phyloP scores from a whole-genome alignment of 2,888 invertebrate species.

The Linyphia triangularis region DNA sequence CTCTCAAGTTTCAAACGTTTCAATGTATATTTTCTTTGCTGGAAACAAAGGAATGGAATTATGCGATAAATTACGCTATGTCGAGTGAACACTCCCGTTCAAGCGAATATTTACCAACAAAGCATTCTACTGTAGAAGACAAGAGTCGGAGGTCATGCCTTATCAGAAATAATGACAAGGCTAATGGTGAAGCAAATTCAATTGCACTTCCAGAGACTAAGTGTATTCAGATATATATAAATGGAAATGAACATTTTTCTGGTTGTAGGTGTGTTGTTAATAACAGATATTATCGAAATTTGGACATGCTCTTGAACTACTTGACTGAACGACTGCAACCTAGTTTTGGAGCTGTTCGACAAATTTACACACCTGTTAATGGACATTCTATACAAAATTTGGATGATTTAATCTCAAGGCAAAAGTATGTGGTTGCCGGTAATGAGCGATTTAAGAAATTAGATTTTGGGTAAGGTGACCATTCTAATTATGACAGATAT shows the following conservation, averaged over 20 bases:
- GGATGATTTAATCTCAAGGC: conserved; percentile 74
- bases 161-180: neutral
- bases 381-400: conserved; percentile 69
- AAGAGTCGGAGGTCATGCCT: conserved; percentile 15
- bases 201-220: conserved; percentile 73
- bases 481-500: neutral
- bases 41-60: neutral
- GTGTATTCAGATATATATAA: conserved; percentile 75
- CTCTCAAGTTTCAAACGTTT: neutral
- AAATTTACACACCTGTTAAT: conserved; percentile 75
- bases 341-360: conserved; percentile 76
- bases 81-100: conserved; percentile 17
- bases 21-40: neutral
- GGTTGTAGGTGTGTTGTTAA: conserved; percentile 75
- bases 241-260: conserved; percentile 74
- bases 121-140: neutral
- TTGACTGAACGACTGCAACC: conserved; percentile 76
- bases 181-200: neutral
- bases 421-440: conserved; percentile 76
- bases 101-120: neutral
- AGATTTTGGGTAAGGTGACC: conserved; percentile 61
- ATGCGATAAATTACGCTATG: conserved; percentile 1
- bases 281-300: conserved; percentile 73
- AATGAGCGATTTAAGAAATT: conserved; percentile 74
- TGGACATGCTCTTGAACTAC: conserved; percentile 76